phyloP scores from a whole-genome alignment of 2,797 vertebrate genomes.

The Sebastiscus tertius region DNA sequence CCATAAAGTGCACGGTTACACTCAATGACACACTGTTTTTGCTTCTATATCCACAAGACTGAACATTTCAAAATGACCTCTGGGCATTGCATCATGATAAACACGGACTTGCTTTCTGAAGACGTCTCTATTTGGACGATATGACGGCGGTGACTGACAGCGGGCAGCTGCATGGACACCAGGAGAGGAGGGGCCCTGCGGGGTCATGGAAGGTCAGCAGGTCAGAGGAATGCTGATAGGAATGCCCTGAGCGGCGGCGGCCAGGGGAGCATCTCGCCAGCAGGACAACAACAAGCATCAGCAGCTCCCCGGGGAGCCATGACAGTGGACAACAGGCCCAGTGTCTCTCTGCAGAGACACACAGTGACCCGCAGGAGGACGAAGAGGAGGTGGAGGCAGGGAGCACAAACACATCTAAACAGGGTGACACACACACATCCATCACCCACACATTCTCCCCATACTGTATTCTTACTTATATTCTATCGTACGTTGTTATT shows the following conservation, averaged over 20 bases:
- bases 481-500: not conserved
- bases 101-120: not conserved
- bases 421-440: not conserved
- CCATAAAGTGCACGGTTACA: not conserved
- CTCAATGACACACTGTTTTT: not conserved
- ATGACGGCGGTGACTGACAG: conserved; percentile 55
- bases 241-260: conserved; percentile 34
- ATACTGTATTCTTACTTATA: not conserved
- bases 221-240: conserved; percentile 47
- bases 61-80: not conserved
- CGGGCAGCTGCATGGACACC: conserved; percentile 57
- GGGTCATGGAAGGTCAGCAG: conserved; percentile 61
- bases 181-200: conserved; percentile 22
- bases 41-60: too few relatives aligned
- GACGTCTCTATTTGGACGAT: conserved; percentile 24
- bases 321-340: conserved; percentile 9
- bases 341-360: not conserved
- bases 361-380: not conserved
- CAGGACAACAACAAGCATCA: conserved; percentile 24
- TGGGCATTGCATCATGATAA: not conserved
- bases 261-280: conserved; percentile 17
- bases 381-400: not conserved
- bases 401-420: not conserved
- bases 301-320: conserved; percentile 40
- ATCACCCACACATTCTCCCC: too few relatives aligned